These are phyloP conservation scores for Cepphus grylle DNA, from an alignment of 2,113 vertebrate genomes.

Conservation along the genomic window DNA sequence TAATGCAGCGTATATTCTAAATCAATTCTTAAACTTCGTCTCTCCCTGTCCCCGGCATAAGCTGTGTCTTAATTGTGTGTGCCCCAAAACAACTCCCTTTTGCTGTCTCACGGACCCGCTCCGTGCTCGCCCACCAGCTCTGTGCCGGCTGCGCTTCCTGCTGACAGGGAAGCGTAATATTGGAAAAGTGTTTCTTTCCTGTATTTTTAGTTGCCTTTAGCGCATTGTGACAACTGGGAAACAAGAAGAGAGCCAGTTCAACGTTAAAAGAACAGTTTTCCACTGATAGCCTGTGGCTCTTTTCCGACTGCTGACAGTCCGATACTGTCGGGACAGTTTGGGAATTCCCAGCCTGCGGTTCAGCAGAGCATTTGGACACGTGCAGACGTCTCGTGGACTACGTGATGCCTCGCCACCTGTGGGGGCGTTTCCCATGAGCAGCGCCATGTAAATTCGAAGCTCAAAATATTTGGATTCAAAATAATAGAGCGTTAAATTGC, in stretches of 20 bases:
- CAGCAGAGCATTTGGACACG: not conserved
- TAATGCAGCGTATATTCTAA: not conserved
- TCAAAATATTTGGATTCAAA: not conserved
- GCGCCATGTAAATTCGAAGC: not conserved
- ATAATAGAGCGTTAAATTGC: not conserved
- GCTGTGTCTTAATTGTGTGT: not conserved
- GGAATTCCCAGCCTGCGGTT: not conserved
- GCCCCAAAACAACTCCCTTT: not conserved
- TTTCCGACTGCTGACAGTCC: fast-evolving
- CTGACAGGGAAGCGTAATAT: fast-evolving
- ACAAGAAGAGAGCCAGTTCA: not conserved
- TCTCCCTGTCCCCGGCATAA: not conserved
- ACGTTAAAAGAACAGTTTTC: fast-evolving
- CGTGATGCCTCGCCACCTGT: fast-evolving
- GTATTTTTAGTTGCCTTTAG: not conserved
- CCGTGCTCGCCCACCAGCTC: not conserved
- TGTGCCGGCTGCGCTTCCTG: fast-evolving
- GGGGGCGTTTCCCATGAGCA: not conserved
- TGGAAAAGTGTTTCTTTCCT: not conserved
- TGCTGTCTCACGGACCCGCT: not conserved
- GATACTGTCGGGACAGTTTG: fast-evolving
- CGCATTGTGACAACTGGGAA: not conserved
- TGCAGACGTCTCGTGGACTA: fast-evolving
- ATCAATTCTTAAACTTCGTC: not conserved
- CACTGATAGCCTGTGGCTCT: not conserved